Conservation (phyloP, 2,797 vertebrate genomes). For the Neosilurus hyrtlii region DNA sequence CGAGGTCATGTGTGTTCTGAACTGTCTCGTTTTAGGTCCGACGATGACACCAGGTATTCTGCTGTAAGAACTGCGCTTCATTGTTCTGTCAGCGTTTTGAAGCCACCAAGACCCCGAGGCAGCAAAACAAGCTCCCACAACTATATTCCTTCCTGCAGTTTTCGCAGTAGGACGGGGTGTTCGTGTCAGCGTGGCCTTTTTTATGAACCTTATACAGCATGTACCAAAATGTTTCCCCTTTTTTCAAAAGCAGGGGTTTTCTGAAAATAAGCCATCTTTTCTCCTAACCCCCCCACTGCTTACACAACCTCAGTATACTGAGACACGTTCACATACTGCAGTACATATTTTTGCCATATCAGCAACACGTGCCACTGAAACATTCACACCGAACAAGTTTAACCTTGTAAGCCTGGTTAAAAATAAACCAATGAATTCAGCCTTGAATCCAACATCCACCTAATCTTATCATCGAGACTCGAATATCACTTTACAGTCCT, state of each 20-base stretch:
- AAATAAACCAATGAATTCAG: slow-evolving; percentile 7
- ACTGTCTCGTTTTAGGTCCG: not conserved
- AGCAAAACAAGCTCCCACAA: not conserved
- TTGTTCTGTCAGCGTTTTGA: not conserved
- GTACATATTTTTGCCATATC: too few species aligned
- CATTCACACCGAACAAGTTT: not conserved
- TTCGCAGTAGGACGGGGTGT: not conserved
- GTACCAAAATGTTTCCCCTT: not conserved
- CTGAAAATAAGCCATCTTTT: too few species aligned
- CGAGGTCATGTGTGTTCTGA: not conserved
- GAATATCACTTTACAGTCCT: not conserved
- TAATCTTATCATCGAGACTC: not conserved
- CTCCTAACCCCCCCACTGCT: not conserved
- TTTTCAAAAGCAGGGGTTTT: not conserved
- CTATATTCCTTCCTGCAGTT: not conserved
- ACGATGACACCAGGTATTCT: not conserved
- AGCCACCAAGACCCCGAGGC: not conserved
- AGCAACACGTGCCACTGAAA: not conserved
- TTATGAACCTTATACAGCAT: not conserved
- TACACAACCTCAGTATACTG: not conserved
- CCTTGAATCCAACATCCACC: not conserved
- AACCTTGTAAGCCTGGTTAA: not conserved
- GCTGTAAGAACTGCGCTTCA: not conserved
- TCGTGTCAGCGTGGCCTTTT: not conserved
- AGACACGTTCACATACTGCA: not conserved